Evolutionary conservation across 2,888 invertebrate species (phyloP).

Genomic region (Nycteola revayana): DNA sequence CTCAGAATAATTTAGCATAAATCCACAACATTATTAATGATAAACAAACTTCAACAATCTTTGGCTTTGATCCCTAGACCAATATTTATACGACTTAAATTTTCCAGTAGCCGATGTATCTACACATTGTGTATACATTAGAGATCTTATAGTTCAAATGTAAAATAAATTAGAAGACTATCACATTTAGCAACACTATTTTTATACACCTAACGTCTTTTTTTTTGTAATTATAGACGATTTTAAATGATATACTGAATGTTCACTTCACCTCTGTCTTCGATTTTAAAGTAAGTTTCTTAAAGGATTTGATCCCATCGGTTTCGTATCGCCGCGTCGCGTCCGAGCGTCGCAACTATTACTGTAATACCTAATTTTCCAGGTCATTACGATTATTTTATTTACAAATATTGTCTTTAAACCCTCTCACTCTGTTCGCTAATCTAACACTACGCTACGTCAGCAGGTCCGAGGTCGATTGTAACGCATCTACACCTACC

Average conservation of each 20-base stretch:
- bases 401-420: constrained; percentile 83
- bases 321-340: constrained; percentile 73
- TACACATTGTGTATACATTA: constrained; percentile 60
- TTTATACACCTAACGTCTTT: constrained; percentile 76
- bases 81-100: constrained; percentile 77
- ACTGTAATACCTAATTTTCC: constrained; percentile 72
- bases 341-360: constrained; percentile 47
- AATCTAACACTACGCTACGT: constrained; percentile 76
- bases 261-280: constrained; percentile 63
- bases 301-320: constrained; percentile 83
- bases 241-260: constrained; percentile 69
- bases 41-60: constrained; percentile 87
- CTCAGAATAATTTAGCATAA: constrained; percentile 79
- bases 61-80: constrained; percentile 93
- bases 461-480: constrained; percentile 73
- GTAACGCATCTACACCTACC: constrained; percentile 68
- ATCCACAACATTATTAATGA: constrained; percentile 80
- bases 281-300: constrained; percentile 77
- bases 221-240: constrained; percentile 72
- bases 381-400: constrained; percentile 79
- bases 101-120: constrained; percentile 67
- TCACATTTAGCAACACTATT: constrained; percentile 81
- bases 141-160: constrained; percentile 71
- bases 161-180: constrained; percentile 79
- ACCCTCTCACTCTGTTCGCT: constrained; percentile 82